Evolutionary conservation across 2,797 vertebrate genomes (phyloP).

Genomic region (Dipus sagitta): DNA sequence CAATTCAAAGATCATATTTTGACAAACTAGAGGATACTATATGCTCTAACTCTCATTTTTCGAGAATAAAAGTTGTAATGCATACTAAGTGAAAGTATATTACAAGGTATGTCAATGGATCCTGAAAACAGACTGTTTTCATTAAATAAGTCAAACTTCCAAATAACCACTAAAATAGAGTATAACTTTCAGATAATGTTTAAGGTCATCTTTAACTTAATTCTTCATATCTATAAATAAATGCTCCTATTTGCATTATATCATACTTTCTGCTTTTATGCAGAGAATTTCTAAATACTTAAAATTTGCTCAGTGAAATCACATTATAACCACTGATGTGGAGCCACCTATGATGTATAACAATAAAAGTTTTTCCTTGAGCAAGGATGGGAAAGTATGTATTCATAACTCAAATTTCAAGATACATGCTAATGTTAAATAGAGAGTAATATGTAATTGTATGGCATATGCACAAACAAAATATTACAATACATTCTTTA

Average conservation of each 20-base stretch:
- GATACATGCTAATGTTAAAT: background rate
- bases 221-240: background rate
- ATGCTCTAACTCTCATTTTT: background rate
- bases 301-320: background rate
- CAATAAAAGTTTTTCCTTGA: background rate
- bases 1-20: background rate
- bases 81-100: background rate
- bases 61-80: background rate
- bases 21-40: background rate
- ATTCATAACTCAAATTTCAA: conserved; percentile 20
- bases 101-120: background rate
- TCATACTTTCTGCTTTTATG: background rate
- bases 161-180: accelerated
- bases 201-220: conserved; percentile 15
- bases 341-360: background rate
- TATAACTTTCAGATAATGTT: background rate
- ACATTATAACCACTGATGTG: background rate
- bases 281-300: background rate
- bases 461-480: background rate
- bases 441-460: background rate
- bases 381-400: background rate
- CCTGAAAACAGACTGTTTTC: background rate
- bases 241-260: conserved; percentile 24
- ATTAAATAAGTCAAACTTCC: background rate
- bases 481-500: background rate